Conservation (phyloP, 2,797 vertebrate genomes). For the Neosilurus mollespiculum region DNA sequence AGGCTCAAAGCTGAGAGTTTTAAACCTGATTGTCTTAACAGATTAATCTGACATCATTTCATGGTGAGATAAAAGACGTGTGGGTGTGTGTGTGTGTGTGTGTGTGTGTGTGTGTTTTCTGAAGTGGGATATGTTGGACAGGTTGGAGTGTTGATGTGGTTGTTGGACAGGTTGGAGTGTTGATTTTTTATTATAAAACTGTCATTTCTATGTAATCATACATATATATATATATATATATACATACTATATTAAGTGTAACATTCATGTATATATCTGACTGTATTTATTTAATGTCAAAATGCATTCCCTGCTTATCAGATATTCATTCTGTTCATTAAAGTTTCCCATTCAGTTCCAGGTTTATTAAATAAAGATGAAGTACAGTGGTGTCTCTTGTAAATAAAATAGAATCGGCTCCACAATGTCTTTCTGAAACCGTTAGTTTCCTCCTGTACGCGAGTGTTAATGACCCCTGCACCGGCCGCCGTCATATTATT, state of each 20-base stretch:
- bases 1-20: not conserved
- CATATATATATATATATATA: too few relatives aligned
- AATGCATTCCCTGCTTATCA: not conserved
- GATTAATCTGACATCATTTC: not conserved
- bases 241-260: not conserved
- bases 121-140: not conserved
- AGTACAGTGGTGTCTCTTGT: too few relatives aligned
- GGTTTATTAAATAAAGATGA: too few relatives aligned
- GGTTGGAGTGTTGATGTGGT: not conserved
- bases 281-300: constrained; percentile 1
- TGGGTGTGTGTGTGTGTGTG: not conserved
- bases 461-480: too few relatives aligned
- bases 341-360: too few relatives aligned
- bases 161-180: too few relatives aligned
- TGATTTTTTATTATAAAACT: constrained; percentile 9
- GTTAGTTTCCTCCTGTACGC: too few relatives aligned
- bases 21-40: not conserved
- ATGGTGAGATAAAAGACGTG: not conserved
- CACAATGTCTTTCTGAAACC: too few relatives aligned
- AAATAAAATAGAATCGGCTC: too few relatives aligned
- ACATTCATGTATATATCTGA: not conserved
- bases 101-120: too few relatives aligned
- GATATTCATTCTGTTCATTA: not conserved
- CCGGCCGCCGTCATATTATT: too few relatives aligned
- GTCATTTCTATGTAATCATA: not conserved